Conservation (phyloP, 2,113 vertebrate genomes). For the Maccullochella peelii region DNA sequence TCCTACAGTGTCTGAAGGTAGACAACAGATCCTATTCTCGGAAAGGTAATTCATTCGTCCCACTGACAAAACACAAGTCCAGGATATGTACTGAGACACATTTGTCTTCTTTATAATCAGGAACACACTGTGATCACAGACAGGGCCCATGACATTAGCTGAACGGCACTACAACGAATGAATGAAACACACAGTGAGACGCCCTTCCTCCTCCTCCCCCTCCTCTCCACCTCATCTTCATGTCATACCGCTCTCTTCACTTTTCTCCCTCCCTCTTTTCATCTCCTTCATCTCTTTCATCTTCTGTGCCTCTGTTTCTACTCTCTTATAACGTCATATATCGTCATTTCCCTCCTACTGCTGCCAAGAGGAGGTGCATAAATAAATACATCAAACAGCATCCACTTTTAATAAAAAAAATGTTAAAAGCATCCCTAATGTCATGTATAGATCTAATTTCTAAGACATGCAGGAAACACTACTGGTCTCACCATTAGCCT, state of each 20-base stretch:
- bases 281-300: neutral
- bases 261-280: neutral
- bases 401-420: neutral
- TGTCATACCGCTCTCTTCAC: neutral
- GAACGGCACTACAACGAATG: neutral
- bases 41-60: conserved; percentile 4
- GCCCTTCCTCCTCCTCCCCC: neutral
- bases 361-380: neutral
- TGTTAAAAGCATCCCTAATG: neutral
- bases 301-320: neutral
- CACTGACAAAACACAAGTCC: conserved; percentile 25
- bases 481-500: conserved; percentile 87
- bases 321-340: neutral
- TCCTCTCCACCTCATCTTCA: neutral
- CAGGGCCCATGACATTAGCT: conserved; percentile 5
- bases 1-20: neutral
- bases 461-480: neutral
- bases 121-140: conserved; percentile 52
- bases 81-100: neutral
- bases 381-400: neutral
- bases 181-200: neutral
- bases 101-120: conserved; percentile 36
- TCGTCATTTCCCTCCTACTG: neutral
- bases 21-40: conserved; percentile 4
- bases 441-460: neutral